Percentiles rank a stretch among this genome's conserved stretches.
Conservation (phyloP, 2,888 invertebrate species). For the Zonitis immaculata region DNA sequence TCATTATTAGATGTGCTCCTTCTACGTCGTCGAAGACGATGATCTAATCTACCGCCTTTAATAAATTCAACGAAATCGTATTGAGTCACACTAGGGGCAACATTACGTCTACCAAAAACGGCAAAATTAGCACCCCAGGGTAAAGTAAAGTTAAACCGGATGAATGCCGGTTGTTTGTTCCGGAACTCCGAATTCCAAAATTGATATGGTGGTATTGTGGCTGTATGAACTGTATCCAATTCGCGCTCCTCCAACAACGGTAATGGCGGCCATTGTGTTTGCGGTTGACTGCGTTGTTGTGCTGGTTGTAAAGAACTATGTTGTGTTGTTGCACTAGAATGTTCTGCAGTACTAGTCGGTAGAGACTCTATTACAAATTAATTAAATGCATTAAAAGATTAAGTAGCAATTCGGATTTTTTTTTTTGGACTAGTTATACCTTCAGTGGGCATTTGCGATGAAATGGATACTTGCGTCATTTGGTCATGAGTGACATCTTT, state of each 20-base stretch:
- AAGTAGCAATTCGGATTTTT: no score
- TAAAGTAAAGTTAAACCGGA: slow-evolving; percentile 73
- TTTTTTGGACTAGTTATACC: slow-evolving; percentile 51
- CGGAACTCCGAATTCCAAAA: slow-evolving; percentile 93
- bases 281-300: slow-evolving; percentile 68
- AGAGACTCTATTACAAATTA: slow-evolving; percentile 58
- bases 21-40: slow-evolving; percentile 66
- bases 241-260: slow-evolving; percentile 75
- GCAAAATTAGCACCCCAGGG: slow-evolving; percentile 94
- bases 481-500: slow-evolving; percentile 85
- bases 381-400: not conserved
- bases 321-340: slow-evolving; percentile 55
- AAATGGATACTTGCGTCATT: slow-evolving; percentile 70
- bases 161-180: slow-evolving; percentile 85
- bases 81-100: slow-evolving; percentile 93
- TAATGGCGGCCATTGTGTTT: slow-evolving; percentile 61
- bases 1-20: slow-evolving; percentile 11
- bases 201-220: slow-evolving; percentile 83
- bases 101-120: slow-evolving; percentile 90
- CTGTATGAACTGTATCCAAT: slow-evolving; percentile 78
- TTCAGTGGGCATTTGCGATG: slow-evolving; percentile 67
- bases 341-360: slow-evolving; percentile 66
- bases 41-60: slow-evolving; percentile 77
- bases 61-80: slow-evolving; percentile 96
- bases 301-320: slow-evolving; percentile 61